Conservation (phyloP, 2,888 invertebrate genomes). For the Drosophila tripunctata region DNA sequence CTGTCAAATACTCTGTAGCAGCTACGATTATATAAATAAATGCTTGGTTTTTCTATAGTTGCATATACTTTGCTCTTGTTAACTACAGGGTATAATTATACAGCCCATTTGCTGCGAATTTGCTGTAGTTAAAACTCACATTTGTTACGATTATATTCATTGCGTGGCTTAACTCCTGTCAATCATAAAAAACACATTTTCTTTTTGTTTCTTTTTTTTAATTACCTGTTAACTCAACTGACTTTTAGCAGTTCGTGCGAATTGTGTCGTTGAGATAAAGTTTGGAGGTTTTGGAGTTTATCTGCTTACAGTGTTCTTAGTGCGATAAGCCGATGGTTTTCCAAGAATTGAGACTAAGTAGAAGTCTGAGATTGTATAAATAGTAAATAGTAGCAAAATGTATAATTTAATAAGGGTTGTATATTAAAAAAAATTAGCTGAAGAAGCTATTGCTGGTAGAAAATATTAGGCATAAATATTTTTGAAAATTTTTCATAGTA, state of each 20-base stretch:
- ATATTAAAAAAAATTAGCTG: too few species aligned
- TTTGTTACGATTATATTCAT: constrained; percentile 31
- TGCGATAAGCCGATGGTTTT: not conserved
- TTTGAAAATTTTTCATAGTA: too few species aligned
- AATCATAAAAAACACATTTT: constrained; percentile 26
- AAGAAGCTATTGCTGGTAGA: too few species aligned
- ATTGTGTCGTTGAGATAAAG: constrained; percentile 24
- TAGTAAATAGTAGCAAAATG: not conserved
- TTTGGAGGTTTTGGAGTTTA: constrained; percentile 22
- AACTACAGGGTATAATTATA: constrained; percentile 11
- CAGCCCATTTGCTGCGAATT: constrained; percentile 32
- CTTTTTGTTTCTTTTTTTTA: constrained; percentile 9
- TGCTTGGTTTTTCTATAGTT: too few species aligned
- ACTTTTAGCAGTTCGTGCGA: constrained; percentile 16
- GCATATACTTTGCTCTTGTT: too few species aligned
- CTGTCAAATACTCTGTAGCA: constrained; percentile 1
- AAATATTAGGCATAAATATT: too few species aligned
- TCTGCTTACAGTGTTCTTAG: constrained; percentile 15
- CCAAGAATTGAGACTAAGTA: too few species aligned
- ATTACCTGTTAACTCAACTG: constrained; percentile 44
- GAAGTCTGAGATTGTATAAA: not conserved
- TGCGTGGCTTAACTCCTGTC: constrained; percentile 30
- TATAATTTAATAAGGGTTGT: too few species aligned
- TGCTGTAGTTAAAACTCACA: constrained; percentile 35
- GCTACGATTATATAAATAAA: too few species aligned